A percentile compares a stretch with the other conserved stretches of the same genome.
These are phyloP conservation scores for Vultur gryphus DNA, from an alignment of 2,797 vertebrate species.

Conservation along the genomic window DNA sequence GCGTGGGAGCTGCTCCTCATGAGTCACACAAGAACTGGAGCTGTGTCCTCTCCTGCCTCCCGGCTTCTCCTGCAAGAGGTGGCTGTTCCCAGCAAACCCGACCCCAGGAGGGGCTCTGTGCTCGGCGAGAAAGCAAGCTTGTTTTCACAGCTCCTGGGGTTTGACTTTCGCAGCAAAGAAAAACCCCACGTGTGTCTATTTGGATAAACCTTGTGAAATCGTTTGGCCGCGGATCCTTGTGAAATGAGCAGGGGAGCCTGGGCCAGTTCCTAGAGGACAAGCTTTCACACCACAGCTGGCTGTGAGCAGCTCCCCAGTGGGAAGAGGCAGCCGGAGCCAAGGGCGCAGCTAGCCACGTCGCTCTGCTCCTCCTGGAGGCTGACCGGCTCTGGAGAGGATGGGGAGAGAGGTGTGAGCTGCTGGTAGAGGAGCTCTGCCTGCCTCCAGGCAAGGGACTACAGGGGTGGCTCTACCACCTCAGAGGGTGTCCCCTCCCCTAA, in stretches of 20 bases:
- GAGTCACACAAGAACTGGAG: background rate
- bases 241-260: background rate
- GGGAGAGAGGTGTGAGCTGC: background rate
- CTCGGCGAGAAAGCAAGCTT: background rate
- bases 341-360: background rate
- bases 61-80: background rate
- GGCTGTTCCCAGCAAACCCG: fast-evolving
- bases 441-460: background rate
- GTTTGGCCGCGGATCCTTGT: background rate
- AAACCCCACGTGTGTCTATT: background rate
- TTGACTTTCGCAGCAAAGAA: background rate
- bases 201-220: background rate
- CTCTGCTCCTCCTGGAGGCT: background rate
- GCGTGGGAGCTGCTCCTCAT: background rate
- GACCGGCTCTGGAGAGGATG: background rate
- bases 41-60: background rate
- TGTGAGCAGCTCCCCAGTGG: background rate
- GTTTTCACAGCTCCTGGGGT: background rate
- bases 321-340: background rate
- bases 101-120: background rate
- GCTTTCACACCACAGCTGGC: slow-evolving; percentile 45
- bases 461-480: background rate
- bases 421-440: background rate
- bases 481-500: background rate
- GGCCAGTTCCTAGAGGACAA: slow-evolving; percentile 61